Conservation (phyloP, 2,113 vertebrate genomes). For the Actenoides hombroni region DNA sequence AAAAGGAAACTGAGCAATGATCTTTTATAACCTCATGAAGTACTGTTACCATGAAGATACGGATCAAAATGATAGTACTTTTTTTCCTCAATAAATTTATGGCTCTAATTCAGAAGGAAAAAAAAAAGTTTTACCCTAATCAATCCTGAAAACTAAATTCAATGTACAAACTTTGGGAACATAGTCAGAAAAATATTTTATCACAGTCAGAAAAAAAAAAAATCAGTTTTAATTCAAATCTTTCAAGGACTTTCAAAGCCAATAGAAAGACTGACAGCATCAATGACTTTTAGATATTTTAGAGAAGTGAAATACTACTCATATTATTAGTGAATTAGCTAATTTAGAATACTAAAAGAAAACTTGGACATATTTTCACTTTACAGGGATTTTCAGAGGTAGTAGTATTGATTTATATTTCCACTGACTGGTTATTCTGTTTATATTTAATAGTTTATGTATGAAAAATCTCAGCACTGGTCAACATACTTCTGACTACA, state of each 20-base stretch:
- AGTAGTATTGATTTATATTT: neutral
- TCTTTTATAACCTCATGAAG: neutral
- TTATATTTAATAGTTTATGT: neutral
- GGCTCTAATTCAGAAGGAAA: neutral
- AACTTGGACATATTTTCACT: neutral
- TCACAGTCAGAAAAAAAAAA: neutral
- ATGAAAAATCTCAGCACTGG: neutral
- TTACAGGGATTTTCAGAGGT: neutral
- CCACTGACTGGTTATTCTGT: neutral
- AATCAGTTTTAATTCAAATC: neutral
- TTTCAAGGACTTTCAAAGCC: neutral
- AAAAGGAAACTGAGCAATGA: neutral
- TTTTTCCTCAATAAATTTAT: constrained; percentile 7
- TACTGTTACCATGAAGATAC: neutral
- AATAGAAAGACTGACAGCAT: neutral
- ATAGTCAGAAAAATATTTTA: neutral
- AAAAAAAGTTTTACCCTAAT: neutral
- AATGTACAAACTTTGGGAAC: neutral
- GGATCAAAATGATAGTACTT: neutral
- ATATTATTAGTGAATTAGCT: neutral
- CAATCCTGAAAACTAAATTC: neutral
- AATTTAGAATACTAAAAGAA: neutral
- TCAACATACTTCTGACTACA: neutral
- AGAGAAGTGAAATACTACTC: neutral
- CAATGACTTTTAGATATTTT: neutral